A percentile compares a stretch with the other conserved stretches of the same genome.
These are phyloP conservation scores for Myrmecobius fasciatus DNA, from an alignment of 2,113 vertebrate genomes.

Conservation along the genomic window DNA sequence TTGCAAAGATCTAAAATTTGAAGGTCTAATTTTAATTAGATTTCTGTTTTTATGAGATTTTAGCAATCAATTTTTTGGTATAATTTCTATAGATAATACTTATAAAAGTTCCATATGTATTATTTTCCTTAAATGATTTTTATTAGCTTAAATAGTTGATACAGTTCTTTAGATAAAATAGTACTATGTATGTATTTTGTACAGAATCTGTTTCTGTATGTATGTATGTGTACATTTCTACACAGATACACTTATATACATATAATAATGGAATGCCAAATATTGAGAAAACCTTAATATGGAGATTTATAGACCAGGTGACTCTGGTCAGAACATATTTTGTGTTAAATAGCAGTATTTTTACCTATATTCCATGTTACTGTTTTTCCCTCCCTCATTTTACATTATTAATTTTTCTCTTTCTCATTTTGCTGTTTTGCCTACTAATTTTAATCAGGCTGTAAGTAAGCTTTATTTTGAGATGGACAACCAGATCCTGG, in stretches of 20 bases:
- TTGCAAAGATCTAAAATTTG: background rate
- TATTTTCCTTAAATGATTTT: constrained; percentile 33
- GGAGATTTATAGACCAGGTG: background rate
- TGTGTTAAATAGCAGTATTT: background rate
- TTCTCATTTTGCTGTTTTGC: background rate
- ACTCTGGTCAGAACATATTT: background rate
- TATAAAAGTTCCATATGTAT: constrained; percentile 18
- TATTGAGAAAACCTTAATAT: background rate
- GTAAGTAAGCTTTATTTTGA: background rate
- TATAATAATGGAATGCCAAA: background rate
- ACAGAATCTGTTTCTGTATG: background rate
- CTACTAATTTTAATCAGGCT: background rate
- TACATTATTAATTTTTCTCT: background rate
- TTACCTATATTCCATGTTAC: background rate
- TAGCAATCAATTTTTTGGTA: background rate
- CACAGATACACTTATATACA: background rate
- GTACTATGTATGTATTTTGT: background rate
- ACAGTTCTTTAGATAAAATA: background rate
- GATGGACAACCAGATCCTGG: background rate
- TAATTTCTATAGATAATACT: background rate
- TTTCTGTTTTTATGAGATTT: background rate
- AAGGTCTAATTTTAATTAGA: background rate
- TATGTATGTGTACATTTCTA: background rate
- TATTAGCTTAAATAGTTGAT: constrained; percentile 33
- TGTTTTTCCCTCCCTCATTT: background rate